Evolutionary conservation across 2,113 vertebrate species (phyloP), one percentile per base, ranked within the genome.

Genomic region (Leucosticte australis): DNA sequence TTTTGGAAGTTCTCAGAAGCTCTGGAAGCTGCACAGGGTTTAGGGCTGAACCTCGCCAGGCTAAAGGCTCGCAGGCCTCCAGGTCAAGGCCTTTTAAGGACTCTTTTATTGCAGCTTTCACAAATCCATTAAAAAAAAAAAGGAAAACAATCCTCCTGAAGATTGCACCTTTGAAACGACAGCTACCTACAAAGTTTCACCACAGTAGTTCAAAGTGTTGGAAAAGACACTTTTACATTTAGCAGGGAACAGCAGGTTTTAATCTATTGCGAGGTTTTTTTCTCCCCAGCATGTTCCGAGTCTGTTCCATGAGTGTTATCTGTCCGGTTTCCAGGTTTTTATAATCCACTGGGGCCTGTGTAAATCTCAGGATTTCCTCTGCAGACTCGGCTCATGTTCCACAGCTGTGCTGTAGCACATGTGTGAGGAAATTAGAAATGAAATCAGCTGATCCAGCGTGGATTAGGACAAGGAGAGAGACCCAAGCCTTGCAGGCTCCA

Each of bases 301-400:
- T 92, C 95, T 90, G 95, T 96, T 97, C 95, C 91, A 71, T 94
- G 96, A 97, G 74, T 91, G 70, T 96, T 97, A 94, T 97, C 95
- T 97, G 96, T 97, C 93, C 95, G 15, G 96, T 94, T 97, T 96
- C 96, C 96, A 94, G 96, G 92, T 89, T 87, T 97, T 96, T 87
- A 56, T 83, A 92, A 95, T 96, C 97, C 97, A 86, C 92, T 18
- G 89, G 97, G 97, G 94, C 95, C 96, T 95, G 81, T 94, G 96
- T 95, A 97, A 97, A 97, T 96, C 97, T 85, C 80, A 95, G 96
- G 97, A 98, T 97, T 97, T 98, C 97, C 98, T 98, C 96, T 77
- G 87, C 93, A 88, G 95, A 95, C 94, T 75, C 67, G 47, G 97
- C 97, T 97, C 96, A 96, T 94, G 80, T 97, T 95, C 95, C 97